Evolutionary conservation across 2,113 vertebrate species (phyloP), one percentile per base, ranked within the genome.

Genomic region (Brienomyrus longianalis): DNA sequence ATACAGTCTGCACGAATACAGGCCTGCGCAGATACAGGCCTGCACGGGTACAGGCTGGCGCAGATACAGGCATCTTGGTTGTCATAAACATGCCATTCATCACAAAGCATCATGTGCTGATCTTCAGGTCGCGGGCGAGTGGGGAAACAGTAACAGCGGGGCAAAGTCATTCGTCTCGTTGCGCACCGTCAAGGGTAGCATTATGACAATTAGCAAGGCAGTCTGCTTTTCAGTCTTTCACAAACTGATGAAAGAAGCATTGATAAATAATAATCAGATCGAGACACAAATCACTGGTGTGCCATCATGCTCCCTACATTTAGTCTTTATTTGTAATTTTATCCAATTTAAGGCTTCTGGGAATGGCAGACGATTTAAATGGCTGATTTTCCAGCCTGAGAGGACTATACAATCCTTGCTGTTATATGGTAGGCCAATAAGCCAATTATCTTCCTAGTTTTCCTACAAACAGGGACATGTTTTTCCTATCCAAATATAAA

Each of bases 271-370:
- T 89, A 50, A 83, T 89, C 51, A 89, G 66, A 89, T 83, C 27
- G 17, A 54, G 66, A 56, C 52, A 52, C 50, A 83, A 77, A 83
- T 89, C 88, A 89, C 70, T 83, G 50, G 88, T 83, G 50, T 80
- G 88, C 51, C 74, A 83, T 89, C 74, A 83, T 23, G 21, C 39
- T 39, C 48, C 74, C 88, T 56, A 43, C 74, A 54, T 80, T 54
- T 83, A 89, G 48, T 43, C 88, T 83, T 89, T 35, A 83, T 89
- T 89, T 89, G 70, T 89, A 83, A 83, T 89, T 83, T 51, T 54
- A 47, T 89, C 66, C 88, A 52, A 83, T 80, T 83, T 74, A 54
- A 74, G 50, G 87, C 56, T 88, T 80, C 88, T 56, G 50, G 70
- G 70, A 31, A 83, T 56, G 43, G 48, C 88, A 83, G 70, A 89